Base-by-base conservation (phyloP, 2,888 invertebrate genomes). In the Drosophila yooni region DNA sequence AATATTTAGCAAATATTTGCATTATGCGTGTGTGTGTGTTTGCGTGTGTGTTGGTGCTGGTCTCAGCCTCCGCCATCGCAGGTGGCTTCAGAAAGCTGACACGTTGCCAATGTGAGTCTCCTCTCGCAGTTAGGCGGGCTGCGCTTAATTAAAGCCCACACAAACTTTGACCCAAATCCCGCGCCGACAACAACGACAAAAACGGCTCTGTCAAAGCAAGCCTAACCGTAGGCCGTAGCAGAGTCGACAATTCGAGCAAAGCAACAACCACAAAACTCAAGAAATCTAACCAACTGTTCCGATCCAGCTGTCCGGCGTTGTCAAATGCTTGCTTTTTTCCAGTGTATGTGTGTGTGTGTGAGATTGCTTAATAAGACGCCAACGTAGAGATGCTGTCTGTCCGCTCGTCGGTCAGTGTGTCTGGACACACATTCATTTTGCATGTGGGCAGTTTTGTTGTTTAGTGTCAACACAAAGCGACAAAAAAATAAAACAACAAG, bases 161-260 rank as follows among this genome's bases (percentile, higher is more conserved):
- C 86, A 87, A 76, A 79, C 76, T 87, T 81, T 87, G 86, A 90
- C 86, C 86, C 89, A 87, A 89, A 87, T 87, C 80, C 63, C 73
- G 57, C 56, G 40, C 52, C 74, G 58, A 38, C 13, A 46, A 54
- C 64, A 59, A 70, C 61, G 58, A 74, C 50, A 56, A 36, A 82
- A 69, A 70, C 27, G 27, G 25, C 63, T 68, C 46, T 80, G 57
- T 48, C 59, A 48, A 38, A 52, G 52, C 62, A 66, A 68, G 15
- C 46, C 46, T 25, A 25, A 43, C 56, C 71, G 83, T 89, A 89
- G 89, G 87, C 87, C 48, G 56, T 11, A 15, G n/a, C n/a, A 34
- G 83, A 50, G 43, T 50, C 53, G 34, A 54, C 59, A 73, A 68
- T 64, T 70, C 61, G 77, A 78, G 57, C 48, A 36, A 46, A 51